phyloP scores from a whole-genome alignment of 2,113 vertebrate genomes.

The Leptocoma aspasia region DNA sequence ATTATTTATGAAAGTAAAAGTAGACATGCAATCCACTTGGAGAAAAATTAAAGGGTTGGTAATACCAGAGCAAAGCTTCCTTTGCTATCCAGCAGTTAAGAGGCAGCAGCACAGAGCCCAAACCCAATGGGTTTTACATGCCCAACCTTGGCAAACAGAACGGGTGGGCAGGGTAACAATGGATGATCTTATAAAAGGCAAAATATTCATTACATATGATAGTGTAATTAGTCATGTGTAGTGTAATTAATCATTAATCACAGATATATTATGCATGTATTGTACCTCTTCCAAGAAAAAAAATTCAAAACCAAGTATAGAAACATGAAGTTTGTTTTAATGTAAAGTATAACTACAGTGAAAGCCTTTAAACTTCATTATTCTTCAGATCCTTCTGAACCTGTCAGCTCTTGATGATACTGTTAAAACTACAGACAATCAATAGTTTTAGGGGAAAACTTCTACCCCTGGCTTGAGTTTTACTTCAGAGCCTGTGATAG shows the following conservation, averaged over 20 bases:
- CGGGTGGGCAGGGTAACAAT: not conserved
- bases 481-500: not conserved
- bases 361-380: not conserved
- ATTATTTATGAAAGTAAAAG: not conserved
- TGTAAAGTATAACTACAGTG: not conserved
- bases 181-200: not conserved
- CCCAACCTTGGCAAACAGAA: not conserved
- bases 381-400: not conserved
- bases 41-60: not conserved
- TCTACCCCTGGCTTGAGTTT: not conserved
- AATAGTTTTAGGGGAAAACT: not conserved
- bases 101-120: not conserved
- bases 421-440: not conserved
- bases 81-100: not conserved
- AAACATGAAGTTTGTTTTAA: not conserved
- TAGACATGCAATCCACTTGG: not conserved
- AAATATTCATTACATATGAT: not conserved
- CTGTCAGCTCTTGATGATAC: not conserved
- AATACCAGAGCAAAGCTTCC: not conserved
- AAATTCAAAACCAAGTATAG: not conserved
- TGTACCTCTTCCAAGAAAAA: not conserved
- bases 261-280: not conserved
- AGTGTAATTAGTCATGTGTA: not conserved
- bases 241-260: not conserved
- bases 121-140: not conserved